Percentiles rank a stretch among this genome's conserved stretches.
These are phyloP conservation scores for Apus apus DNA, from an alignment of 2,113 vertebrate species.

Conservation along the genomic window DNA sequence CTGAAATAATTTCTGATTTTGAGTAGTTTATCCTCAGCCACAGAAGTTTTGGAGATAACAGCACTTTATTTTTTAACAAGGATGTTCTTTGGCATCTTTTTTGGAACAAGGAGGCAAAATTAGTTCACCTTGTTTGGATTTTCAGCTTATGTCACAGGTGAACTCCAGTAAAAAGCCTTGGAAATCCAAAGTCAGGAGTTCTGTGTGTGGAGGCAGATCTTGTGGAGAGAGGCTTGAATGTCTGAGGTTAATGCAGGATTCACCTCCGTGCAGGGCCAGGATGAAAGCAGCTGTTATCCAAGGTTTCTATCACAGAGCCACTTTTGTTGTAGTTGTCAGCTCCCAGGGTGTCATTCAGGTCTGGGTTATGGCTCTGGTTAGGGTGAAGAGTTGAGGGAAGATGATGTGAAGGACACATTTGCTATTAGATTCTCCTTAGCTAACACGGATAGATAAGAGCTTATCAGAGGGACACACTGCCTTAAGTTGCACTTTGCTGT, in stretches of 20 bases:
- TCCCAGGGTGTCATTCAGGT: not conserved
- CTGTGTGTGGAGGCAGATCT: not conserved
- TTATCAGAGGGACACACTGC: not conserved
- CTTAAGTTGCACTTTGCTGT: not conserved
- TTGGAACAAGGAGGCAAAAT: not conserved
- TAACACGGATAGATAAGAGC: not conserved
- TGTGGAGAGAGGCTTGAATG: not conserved
- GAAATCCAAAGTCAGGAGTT: not conserved
- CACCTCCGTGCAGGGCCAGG: not conserved
- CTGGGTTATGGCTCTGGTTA: not conserved
- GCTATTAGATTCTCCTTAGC: not conserved
- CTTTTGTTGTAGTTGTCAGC: not conserved
- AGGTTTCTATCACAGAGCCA: not conserved
- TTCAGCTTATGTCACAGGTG: not conserved
- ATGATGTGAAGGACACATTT: not conserved
- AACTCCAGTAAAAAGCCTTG: not conserved
- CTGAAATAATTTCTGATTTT: not conserved
- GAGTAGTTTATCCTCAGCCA: not conserved
- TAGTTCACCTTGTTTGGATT: not conserved
- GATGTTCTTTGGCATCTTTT: not conserved
- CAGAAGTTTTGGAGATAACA: not conserved
- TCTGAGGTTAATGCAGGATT: not conserved
- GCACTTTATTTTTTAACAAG: not conserved
- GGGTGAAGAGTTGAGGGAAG: not conserved
- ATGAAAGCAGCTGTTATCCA: not conserved